Evolutionary conservation across 2,113 vertebrate species (phyloP).

Genomic region (Candoia aspera): DNA sequence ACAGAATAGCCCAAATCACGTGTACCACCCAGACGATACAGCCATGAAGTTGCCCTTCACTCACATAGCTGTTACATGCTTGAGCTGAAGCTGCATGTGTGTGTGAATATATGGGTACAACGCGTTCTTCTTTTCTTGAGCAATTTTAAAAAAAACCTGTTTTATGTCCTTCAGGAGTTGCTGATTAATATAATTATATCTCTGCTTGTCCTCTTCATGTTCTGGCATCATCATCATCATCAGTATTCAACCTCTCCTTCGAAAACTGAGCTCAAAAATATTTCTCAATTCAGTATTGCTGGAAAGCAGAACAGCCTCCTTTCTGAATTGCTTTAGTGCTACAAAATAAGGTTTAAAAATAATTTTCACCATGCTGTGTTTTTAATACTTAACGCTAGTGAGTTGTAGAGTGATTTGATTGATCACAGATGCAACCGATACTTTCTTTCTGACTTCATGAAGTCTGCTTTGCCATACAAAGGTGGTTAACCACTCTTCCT

Average conservation of each 20-base stretch:
- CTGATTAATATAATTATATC: background rate
- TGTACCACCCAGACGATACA: background rate
- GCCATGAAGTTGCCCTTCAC: background rate
- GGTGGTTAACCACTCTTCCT: background rate
- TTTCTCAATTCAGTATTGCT: background rate
- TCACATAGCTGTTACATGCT: background rate
- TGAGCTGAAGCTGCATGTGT: background rate
- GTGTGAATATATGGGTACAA: background rate
- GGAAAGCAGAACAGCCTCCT: background rate
- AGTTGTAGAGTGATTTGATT: background rate
- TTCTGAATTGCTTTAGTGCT: background rate
- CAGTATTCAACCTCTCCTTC: background rate
- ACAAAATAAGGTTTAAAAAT: background rate
- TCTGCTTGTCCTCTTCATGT: background rate
- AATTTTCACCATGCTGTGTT: background rate
- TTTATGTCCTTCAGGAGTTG: background rate
- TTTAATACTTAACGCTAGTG: background rate
- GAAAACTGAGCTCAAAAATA: background rate
- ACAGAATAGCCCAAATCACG: slow-evolving; percentile 15
- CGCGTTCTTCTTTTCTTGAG: background rate
- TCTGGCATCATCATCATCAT: background rate
- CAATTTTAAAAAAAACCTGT: background rate
- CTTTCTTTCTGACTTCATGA: slow-evolving; percentile 2
- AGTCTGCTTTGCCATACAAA: background rate
- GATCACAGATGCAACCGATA: background rate